Base-by-base conservation (phyloP, 2,113 vertebrate genomes). In the Limanda limanda region DNA sequence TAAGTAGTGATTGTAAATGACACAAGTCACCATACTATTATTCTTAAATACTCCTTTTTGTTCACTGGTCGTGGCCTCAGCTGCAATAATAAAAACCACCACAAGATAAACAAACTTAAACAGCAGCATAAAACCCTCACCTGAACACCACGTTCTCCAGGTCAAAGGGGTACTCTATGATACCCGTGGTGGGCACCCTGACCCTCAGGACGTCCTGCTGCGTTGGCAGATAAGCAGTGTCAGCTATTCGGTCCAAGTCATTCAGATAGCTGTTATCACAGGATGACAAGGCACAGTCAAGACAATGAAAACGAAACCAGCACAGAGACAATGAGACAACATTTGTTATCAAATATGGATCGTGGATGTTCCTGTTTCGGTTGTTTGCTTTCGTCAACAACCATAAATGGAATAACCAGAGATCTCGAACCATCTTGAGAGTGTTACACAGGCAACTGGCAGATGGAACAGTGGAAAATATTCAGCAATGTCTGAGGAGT, bases 151-250 rank as follows among this genome's bases (percentile, higher is more conserved):
- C 95, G 31, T 94, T 95, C 91, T 97, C 93, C 82, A 96, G 91
- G 92, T 96, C 92, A 87, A 96, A 97, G 1, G 94, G 94, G 74
- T 96, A 96, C 79, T 96, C 93, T 0, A 93, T 95, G 75, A 97
- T 97, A 82, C 95, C 96, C 0, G 95, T 96, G 0, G 95, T 95
- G 84, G 96, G 93, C 47, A 96, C 94, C 69, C 92, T 76, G 78
- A 96, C 95, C 84, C 95, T 92, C 66, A 97, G 95, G 55, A 96
- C 92, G 18, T 97, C 96, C 91, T 97, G 95, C 80, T 96, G 94
- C 0, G 91, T 95, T 3, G 96, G 96, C 79, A 97, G 85, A 31
- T 95, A 97, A 0, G 84, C 86, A 0, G 84, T 23, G 21, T 85
- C 78, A 37, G 94, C 83, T 31, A 96, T 96, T 12, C 94, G 90